Conservation (phyloP, 1,140 invertebrate genomes). For the Drosophila seguyi region DNA sequence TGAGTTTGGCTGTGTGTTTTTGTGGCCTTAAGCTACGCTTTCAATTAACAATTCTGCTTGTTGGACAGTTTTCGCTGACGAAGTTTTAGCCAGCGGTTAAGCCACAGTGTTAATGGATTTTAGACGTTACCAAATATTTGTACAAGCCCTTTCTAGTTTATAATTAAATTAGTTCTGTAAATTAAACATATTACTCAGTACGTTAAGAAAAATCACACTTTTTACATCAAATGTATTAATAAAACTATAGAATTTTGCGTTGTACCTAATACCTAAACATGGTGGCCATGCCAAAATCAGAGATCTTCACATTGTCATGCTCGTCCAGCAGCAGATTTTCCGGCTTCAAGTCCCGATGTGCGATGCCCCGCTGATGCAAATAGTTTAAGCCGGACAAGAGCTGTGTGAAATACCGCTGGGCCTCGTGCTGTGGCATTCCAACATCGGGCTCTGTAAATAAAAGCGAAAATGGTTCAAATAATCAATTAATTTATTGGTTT, state of each 20-base stretch:
- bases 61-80: conserved; percentile 22
- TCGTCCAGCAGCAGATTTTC: conserved; percentile 97
- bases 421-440: conserved; percentile 93
- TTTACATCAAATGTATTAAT: not conserved
- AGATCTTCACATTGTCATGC: conserved; percentile 96
- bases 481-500: not conserved
- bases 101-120: conserved; percentile 33
- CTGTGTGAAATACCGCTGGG: conserved; percentile 96
- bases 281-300: conserved; percentile 98
- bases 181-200: not conserved
- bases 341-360: conserved; percentile 97
- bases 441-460: conserved; percentile 93
- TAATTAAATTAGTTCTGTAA: conserved; percentile 2
- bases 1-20: conserved; percentile 14
- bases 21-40: conserved; percentile 10
- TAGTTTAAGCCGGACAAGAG: conserved; percentile 94
- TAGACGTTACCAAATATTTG: conserved; percentile 13
- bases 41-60: conserved; percentile 49
- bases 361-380: conserved; percentile 92
- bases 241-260: conserved; percentile 24
- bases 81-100: conserved; percentile 24
- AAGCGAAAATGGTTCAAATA: conserved; percentile 12
- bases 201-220: too few species aligned
- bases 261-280: conserved; percentile 89
- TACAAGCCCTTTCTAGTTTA: not conserved